Evolutionary conservation across 53 echinoderm and acorn worm species (phyloP).

Genomic region (Pentamera pediparva): DNA sequence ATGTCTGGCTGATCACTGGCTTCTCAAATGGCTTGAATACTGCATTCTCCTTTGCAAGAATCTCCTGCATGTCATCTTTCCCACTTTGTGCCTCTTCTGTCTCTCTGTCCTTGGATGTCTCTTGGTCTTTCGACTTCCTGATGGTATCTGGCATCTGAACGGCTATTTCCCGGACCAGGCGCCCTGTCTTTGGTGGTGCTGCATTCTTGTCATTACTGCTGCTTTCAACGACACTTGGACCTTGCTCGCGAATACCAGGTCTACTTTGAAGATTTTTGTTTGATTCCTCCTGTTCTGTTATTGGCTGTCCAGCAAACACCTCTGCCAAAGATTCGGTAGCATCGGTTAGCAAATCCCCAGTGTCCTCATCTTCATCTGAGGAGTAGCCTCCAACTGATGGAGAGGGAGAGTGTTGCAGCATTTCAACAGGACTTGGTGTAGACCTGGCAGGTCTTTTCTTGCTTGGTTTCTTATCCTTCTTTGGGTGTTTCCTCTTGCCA

Average conservation of each 20-base stretch:
- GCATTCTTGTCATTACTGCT: no score
- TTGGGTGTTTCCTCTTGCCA: neutral
- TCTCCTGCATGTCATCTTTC: neutral
- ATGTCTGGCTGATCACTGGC: slow-evolving; percentile 57
- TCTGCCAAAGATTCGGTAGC: no score
- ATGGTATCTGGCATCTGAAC: no score
- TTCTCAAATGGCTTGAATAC: slow-evolving; percentile 88
- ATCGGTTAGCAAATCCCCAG: neutral
- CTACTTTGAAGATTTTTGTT: no score
- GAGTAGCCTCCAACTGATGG: neutral
- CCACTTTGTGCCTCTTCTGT: neutral
- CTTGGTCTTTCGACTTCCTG: no score
- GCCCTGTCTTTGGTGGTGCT: no score
- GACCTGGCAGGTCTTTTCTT: neutral
- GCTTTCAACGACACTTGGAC: no score
- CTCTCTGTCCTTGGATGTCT: neutral
- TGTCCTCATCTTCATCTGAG: neutral
- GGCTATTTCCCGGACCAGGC: no score
- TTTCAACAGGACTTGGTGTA: neutral
- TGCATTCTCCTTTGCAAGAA: slow-evolving; percentile 58
- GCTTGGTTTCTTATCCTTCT: neutral
- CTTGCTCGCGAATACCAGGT: no score
- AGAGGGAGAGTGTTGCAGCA: neutral
- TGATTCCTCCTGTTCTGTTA: no score
- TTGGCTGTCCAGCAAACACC: neutral